Evolutionary conservation across 2,888 invertebrate species (phyloP), one percentile per base, ranked within the genome.

Genomic region (Drosophila algonquin): DNA sequence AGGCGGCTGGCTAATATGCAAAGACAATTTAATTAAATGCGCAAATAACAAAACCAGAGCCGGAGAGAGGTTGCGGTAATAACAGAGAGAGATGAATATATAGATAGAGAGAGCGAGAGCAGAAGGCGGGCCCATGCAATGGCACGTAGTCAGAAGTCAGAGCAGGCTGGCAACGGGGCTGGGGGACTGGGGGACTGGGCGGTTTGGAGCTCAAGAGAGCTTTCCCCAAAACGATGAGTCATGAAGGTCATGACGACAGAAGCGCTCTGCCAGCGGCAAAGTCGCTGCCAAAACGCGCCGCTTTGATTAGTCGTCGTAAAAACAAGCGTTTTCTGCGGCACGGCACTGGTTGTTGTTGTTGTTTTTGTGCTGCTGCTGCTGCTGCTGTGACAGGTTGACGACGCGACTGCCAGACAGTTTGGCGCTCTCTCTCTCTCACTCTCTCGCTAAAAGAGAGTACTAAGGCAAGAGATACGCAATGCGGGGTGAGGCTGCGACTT

Each of bases 241-340:
- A 92, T 92, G 92, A 92, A 92, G 92, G 92, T 92, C 92, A 91
- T 91, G 92, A 92, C 91, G 91, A 91, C 86, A 86, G 83, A 40
- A 7, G 40, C 14, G 40, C 40, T 14, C 40, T 40, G 14, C 40
- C 83, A 86, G 74, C 75, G 62, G 68, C 67, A 73, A 65, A 65
- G 72, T 75, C 56, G 69, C 72, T 58, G 62, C 48, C 76, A 80
- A 85, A 85, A 80, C 79, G 83, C 63, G 71, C 67, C 69, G 81
- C 83, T 83, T 86, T 86, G 83, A 83, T 86, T 83, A 83, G 86
- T 71, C 55, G 64, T n/a, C 40, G 40, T 40, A 62, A 62, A 63
- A 70, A 48, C 48, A 55, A 48, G 10, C 12, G 10, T 52, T 52
- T 16, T 16, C 14, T 35, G 35, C 35, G 5, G 35, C 35, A 35